phyloP scores from a whole-genome alignment of 2,797 vertebrate species.

The Perodicticus potto region DNA sequence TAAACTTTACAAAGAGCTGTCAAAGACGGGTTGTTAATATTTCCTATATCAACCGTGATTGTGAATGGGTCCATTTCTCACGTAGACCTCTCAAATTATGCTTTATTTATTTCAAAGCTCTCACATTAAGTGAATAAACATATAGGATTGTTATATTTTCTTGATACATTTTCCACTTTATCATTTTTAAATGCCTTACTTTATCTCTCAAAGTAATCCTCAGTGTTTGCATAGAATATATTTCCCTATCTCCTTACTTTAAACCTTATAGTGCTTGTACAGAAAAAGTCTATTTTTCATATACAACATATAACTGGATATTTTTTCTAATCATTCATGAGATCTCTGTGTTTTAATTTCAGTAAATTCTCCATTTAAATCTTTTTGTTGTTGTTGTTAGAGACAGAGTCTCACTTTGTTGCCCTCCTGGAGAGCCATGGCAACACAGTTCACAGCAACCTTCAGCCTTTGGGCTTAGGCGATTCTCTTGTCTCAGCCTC shows the following conservation, averaged over 20 bases:
- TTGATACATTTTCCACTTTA: background rate
- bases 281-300: background rate
- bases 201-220: background rate
- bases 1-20: background rate
- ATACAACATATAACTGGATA: background rate
- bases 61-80: background rate
- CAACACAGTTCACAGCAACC: too few relatives aligned
- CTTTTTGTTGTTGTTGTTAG: too few relatives aligned
- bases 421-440: too few relatives aligned
- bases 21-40: background rate
- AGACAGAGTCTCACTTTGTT: too few relatives aligned
- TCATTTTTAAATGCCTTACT: background rate
- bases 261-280: background rate
- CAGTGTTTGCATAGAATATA: background rate
- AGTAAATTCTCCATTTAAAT: background rate
- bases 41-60: background rate
- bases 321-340: background rate
- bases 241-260: background rate
- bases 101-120: background rate
- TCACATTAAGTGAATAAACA: background rate
- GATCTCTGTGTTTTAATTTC: background rate
- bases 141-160: background rate
- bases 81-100: background rate
- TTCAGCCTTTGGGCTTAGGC: too few relatives aligned
- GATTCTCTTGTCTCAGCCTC: too few relatives aligned